These are phyloP conservation scores for Gymnosoma rotundatum DNA, from an alignment of 2,888 invertebrate species.

Conservation along the genomic window DNA sequence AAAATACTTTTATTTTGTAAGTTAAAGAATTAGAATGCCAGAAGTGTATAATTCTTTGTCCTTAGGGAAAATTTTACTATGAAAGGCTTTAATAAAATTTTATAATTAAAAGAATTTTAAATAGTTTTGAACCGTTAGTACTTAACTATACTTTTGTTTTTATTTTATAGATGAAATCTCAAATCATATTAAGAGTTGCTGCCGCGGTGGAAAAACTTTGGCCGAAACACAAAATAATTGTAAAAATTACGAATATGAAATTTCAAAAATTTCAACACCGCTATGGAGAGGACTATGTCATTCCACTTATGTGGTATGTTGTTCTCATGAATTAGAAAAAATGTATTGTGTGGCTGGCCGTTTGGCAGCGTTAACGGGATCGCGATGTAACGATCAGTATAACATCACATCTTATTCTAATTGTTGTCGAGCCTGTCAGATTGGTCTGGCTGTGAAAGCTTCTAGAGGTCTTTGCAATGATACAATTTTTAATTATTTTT, in stretches of 20 bases:
- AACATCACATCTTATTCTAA: slow-evolving; percentile 81
- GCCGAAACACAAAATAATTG: slow-evolving; percentile 83
- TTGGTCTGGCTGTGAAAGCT: slow-evolving; percentile 85
- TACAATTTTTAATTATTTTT: slow-evolving; percentile 81
- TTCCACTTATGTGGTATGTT: slow-evolving; percentile 86
- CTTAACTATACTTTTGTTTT: neutral
- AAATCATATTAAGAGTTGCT: slow-evolving; percentile 82
- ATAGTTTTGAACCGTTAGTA: too few relatives aligned
- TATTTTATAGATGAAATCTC: slow-evolving; percentile 73
- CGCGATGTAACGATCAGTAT: slow-evolving; percentile 75
- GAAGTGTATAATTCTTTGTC: too few relatives aligned
- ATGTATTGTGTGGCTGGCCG: slow-evolving; percentile 79
- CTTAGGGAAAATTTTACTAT: too few relatives aligned
- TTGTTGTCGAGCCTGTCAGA: slow-evolving; percentile 86
- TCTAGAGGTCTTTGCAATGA: slow-evolving; percentile 84
- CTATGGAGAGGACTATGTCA: slow-evolving; percentile 85
- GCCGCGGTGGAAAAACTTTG: slow-evolving; percentile 83
- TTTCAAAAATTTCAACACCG: slow-evolving; percentile 82
- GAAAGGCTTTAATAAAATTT: too few relatives aligned
- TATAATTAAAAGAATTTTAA: too few relatives aligned
- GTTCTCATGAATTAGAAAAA: slow-evolving; percentile 83
- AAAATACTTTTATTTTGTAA: too few relatives aligned
- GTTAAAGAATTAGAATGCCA: too few relatives aligned
- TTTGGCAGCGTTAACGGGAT: slow-evolving; percentile 76
- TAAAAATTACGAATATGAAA: slow-evolving; percentile 83